Percentiles rank a stretch among this genome's conserved stretches.
Evolutionary conservation across 2,797 vertebrate species (phyloP).

Genomic region (Alcedo atthis): DNA sequence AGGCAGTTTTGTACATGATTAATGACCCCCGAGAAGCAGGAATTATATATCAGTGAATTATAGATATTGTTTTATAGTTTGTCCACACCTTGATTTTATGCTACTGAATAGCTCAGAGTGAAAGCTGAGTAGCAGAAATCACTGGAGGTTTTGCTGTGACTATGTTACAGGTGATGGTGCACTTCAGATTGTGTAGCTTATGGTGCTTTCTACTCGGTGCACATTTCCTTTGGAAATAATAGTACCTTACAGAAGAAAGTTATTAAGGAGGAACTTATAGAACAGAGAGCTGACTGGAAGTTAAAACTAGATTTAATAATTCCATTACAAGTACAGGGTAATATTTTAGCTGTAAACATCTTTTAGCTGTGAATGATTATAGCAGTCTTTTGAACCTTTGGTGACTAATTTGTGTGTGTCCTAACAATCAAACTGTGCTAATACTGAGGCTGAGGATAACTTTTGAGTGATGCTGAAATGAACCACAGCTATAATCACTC

Average conservation of each 20-base stretch:
- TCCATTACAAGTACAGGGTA: neutral
- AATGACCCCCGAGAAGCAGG: neutral
- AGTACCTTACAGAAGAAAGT: neutral
- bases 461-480: neutral
- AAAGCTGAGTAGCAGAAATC: neutral
- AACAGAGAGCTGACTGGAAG: neutral
- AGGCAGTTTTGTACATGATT: neutral
- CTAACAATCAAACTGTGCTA: neutral
- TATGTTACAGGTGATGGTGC: neutral
- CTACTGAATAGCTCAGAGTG: neutral
- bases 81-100: neutral
- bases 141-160: neutral
- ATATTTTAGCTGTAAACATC: neutral
- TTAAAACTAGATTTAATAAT: neutral
- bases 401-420: neutral
- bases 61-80: neutral
- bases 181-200: neutral
- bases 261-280: neutral
- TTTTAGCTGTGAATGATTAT: neutral
- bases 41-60: neutral
- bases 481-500: neutral
- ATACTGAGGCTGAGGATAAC: neutral
- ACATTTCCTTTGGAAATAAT: neutral
- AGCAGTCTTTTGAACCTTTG: neutral
- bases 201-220: neutral